Evolutionary conservation across 2,888 invertebrate species (phyloP).

Genomic region (Eupeodes luniger): DNA sequence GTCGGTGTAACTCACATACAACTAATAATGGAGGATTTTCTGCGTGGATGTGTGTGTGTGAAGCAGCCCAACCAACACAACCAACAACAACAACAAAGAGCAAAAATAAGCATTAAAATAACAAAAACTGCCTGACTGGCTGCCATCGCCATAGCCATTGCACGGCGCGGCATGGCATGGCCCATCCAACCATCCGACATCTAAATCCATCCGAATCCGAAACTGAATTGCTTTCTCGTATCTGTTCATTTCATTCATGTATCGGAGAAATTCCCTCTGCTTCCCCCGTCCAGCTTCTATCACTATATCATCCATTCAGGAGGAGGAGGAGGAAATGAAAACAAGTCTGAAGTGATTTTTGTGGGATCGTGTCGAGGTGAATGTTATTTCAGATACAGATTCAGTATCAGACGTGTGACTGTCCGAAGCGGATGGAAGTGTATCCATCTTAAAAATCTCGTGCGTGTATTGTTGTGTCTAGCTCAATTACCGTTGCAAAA

Average conservation of each 20-base stretch:
- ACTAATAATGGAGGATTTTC: slow-evolving; percentile 40
- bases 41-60: slow-evolving; percentile 34
- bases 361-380: slow-evolving; percentile 80
- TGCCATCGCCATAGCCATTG: slow-evolving; percentile 65
- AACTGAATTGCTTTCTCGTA: background rate
- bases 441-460: slow-evolving; percentile 62
- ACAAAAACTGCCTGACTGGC: slow-evolving; percentile 73
- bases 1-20: slow-evolving; percentile 28
- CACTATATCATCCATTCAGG: background rate
- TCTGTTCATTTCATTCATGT: slow-evolving; percentile 61
- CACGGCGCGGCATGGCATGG: background rate
- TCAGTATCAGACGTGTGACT: slow-evolving; percentile 84
- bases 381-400: slow-evolving; percentile 84
- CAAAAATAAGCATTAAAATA: slow-evolving; percentile 45
- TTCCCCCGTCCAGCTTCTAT: slow-evolving; percentile 2
- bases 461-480: slow-evolving; percentile 63
- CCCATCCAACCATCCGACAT: slow-evolving; percentile 57
- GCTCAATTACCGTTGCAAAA: slow-evolving; percentile 71
- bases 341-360: slow-evolving; percentile 76
- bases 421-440: slow-evolving; percentile 82
- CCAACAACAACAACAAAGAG: slow-evolving; percentile 19
- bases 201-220: slow-evolving; percentile 62
- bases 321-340: slow-evolving; percentile 75
- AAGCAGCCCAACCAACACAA: slow-evolving; percentile 24
- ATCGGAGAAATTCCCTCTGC: slow-evolving; percentile 54